Evolutionary conservation across 2,888 invertebrate genomes (phyloP), one percentile per base, ranked within the genome.

Genomic region (Ophraella communa): DNA sequence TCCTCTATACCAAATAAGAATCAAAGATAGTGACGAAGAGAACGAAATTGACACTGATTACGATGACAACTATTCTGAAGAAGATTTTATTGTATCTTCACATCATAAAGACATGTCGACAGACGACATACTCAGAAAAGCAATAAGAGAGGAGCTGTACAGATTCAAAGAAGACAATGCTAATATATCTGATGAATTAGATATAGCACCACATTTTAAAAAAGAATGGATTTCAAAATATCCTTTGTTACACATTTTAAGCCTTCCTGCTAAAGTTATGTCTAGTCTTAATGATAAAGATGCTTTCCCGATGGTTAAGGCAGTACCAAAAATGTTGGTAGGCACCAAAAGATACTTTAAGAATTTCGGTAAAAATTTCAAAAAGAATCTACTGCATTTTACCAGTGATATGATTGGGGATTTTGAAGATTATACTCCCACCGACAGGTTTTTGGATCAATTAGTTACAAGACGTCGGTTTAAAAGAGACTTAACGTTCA

Each of bases 341-440:
- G 76, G 73, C 1, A 79, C 81, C 0, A 77, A 75, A 35, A 74
- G 69, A 24, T 81, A 79, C 54, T 72, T 81, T 33, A 68, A 68
- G 33, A 73, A 80, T 58, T 78, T 81, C 56, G 76, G 79, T 1
- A 74, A 72, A 53, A 74, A 79, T 49, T 75, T 81, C n/a, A 75
- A 76, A 21, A 76, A 74, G 27, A 73, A 77, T 27, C 66, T 77
- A n/a, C 61, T 79, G 20, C 71, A 78, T 65, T 73, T 81, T 10
- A 74, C 78, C 4, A 78, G 77, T 58, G 74, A 77, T 49, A 65
- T 81, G 7, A 71, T 80, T 30, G 79, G 79, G 1, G 76, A 77
- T 65, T 77, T 79, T 60, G 74, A 76, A 51, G 64, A 72, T n/a
- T 55, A 64, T 11, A 56, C 68, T 4, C 55, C 66, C 2, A 53